A percentile compares a stretch with the other conserved stretches of the same genome.
These are phyloP conservation scores for Varanus salvator DNA, from an alignment of 2,113 vertebrate genomes.

Conservation along the genomic window DNA sequence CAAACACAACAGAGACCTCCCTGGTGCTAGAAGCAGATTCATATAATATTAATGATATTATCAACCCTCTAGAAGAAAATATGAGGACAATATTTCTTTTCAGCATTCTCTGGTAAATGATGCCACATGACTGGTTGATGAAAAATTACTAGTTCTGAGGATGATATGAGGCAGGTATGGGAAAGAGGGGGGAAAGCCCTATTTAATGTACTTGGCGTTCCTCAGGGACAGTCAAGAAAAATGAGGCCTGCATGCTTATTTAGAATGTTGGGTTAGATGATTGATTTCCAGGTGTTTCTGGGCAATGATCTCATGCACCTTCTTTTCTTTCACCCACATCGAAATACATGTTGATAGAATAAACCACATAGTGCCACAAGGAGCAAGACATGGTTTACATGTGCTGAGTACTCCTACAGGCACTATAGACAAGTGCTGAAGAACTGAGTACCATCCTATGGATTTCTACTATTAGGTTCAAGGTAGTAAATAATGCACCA, in stretches of 20 bases:
- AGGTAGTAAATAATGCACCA: neutral
- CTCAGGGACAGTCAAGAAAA: conserved; percentile 66
- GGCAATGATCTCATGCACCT: conserved; percentile 51
- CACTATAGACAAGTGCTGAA: neutral
- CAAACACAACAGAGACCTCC: neutral
- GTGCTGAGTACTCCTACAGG: neutral
- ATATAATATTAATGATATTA: neutral
- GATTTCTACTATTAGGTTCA: neutral
- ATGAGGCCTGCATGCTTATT: conserved; percentile 47
- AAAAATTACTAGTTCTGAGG: conserved; percentile 54
- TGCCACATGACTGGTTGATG: conserved; percentile 33
- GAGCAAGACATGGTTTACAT: neutral
- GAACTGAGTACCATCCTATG: neutral
- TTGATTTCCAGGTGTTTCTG: conserved; percentile 57
- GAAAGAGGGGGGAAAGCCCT: conserved; percentile 40
- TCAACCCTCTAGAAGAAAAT: conserved; percentile 44
- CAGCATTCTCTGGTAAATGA: conserved; percentile 17
- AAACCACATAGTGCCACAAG: neutral
- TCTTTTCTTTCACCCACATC: conserved; percentile 39
- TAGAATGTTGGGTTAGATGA: conserved; percentile 60
- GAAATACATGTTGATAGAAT: conserved; percentile 8
- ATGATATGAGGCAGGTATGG: conserved; percentile 63
- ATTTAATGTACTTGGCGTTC: conserved; percentile 53
- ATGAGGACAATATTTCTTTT: conserved; percentile 47
- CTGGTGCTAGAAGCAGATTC: neutral